Conservation (phyloP, 2,797 vertebrate genomes). For the Ispidina picta region DNA sequence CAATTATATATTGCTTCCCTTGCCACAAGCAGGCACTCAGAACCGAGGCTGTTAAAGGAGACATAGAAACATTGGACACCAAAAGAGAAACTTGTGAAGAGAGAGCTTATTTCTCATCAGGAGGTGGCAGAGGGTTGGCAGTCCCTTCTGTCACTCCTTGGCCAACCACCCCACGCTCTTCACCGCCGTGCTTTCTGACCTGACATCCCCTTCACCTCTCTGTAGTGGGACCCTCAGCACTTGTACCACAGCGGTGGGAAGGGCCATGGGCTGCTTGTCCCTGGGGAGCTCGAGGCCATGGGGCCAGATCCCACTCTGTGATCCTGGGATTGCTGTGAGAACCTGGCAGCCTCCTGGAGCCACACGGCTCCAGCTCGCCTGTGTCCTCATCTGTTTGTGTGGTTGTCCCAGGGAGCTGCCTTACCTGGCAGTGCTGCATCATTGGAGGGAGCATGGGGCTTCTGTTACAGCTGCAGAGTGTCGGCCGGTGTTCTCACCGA, state of each 20-base stretch:
- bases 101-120: fast-evolving
- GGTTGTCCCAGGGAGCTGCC: background rate
- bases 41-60: background rate
- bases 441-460: background rate
- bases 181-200: fast-evolving
- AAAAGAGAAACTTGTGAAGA: background rate
- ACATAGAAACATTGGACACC: background rate
- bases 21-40: constrained; percentile 8
- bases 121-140: fast-evolving
- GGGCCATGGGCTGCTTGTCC: fast-evolving
- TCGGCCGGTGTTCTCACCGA: constrained; percentile 39
- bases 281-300: fast-evolving
- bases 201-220: fast-evolving
- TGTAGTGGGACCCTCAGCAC: fast-evolving
- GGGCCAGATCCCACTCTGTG: background rate
- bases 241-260: fast-evolving
- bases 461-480: background rate
- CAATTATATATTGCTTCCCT: constrained; percentile 73
- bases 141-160: background rate
- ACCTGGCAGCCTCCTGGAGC: background rate
- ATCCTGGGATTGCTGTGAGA: background rate
- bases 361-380: background rate
- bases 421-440: background rate
- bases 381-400: background rate
- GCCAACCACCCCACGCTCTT: fast-evolving